Conservation (phyloP, 2,888 invertebrate genomes). For the Hedya salicella region DNA sequence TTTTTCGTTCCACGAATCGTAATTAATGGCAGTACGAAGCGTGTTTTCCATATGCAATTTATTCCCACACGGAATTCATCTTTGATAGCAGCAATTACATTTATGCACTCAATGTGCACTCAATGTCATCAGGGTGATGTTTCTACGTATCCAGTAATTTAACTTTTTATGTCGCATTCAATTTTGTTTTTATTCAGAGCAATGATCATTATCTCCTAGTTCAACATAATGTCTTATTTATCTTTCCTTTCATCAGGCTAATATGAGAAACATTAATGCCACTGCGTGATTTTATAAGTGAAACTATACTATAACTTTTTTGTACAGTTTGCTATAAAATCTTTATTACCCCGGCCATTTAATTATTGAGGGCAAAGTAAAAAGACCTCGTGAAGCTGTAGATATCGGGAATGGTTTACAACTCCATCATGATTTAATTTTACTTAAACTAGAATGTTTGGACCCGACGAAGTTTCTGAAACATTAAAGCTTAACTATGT, state of each 20-base stretch:
- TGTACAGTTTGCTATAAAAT: slow-evolving; percentile 30
- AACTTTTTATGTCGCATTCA: slow-evolving; percentile 58
- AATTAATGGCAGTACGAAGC: slow-evolving; percentile 27
- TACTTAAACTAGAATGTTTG: background rate
- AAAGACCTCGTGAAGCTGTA: slow-evolving; percentile 28
- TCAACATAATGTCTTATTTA: slow-evolving; percentile 58
- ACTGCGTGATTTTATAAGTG: slow-evolving; percentile 46
- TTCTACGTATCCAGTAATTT: slow-evolving; percentile 69
- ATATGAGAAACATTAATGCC: slow-evolving; percentile 32
- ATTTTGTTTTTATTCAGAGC: slow-evolving; percentile 56
- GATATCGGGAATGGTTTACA: slow-evolving; percentile 23
- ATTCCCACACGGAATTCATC: slow-evolving; percentile 25
- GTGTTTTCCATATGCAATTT: slow-evolving; percentile 29
- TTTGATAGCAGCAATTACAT: slow-evolving; percentile 56
- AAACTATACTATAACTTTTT: slow-evolving; percentile 17
- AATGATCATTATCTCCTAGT: slow-evolving; percentile 57
- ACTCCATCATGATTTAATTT: slow-evolving; percentile 19
- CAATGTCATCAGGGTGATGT: slow-evolving; percentile 67
- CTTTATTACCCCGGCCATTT: slow-evolving; percentile 30
- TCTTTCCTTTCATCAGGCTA: slow-evolving; percentile 45
- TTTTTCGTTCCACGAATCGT: slow-evolving; percentile 25
- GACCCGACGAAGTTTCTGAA: background rate
- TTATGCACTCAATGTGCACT: slow-evolving; percentile 52
- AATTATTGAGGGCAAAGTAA: slow-evolving; percentile 28
- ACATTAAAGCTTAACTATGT: background rate